Base-by-base conservation (phyloP, 2,797 vertebrate species). In the Danionella dracula region DNA sequence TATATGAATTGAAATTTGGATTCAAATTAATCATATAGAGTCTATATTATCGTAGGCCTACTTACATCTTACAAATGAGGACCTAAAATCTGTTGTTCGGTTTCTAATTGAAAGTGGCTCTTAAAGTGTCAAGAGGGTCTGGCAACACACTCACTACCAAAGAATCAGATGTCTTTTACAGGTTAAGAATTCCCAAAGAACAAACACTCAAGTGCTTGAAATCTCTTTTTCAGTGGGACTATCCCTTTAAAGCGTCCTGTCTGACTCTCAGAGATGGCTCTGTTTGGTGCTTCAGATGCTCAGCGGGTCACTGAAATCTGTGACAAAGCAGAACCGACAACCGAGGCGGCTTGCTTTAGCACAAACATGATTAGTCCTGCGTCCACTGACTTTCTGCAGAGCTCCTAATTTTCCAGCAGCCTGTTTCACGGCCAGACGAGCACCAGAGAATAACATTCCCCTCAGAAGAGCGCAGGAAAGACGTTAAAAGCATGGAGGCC, bases 351-450 rank as follows among this genome's bases (percentile, higher is more conserved):
- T 32, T 41, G 29, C 16, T 8, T 3, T 8, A 35, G 10, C 23
- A 35, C 5, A 32, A 49, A 41, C 48, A 51, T 11, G 12, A 63
- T 41, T 63, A 20, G 37, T 51, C 8, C 41, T 12, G 10, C 17
- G 20, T 37, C 31, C 20, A 15, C 17, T 34, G 55, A 72, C 10
- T 34, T 48, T 41, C 35, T n/a, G 11, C 31, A 13, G 16, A 4
- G 17, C 31, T 50, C 55, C 37, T 37, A 73, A 49, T 71, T 68
- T 58, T 74, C 58, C 63, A 81, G 78, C 76, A 70, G 8, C 37
- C 76, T 68, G 45, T 71, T 79, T 76, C 67, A 72, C 59, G 68
- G 75, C 31, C 79, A 69, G 35, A 35, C 65, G 75, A 76, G 72
- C 48, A 50, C 79, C 31, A 15, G 40, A 56, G 58, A 27, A 34